Evolutionary conservation across 2,888 invertebrate genomes (phyloP).

Genomic region (Mythimna pallens): DNA sequence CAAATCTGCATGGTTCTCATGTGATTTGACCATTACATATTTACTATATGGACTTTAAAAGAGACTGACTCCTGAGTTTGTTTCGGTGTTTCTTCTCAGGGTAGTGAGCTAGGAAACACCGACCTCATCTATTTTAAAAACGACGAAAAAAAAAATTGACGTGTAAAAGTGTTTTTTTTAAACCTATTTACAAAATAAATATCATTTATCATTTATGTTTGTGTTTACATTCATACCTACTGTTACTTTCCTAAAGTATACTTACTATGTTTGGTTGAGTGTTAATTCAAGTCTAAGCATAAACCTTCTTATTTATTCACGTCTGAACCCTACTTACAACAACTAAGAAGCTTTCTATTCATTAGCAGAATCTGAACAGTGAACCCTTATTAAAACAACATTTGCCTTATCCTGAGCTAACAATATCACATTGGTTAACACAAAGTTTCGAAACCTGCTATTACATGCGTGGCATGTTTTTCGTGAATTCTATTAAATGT

Average conservation of each 20-base stretch:
- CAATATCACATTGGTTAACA: conserved; percentile 1
- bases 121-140: too few relatives aligned
- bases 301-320: conserved; percentile 36
- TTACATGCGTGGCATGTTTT: neutral
- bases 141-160: too few relatives aligned
- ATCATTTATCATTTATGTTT: too few relatives aligned
- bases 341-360: conserved; percentile 36
- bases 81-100: too few relatives aligned
- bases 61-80: too few relatives aligned
- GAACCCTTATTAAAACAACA: conserved; percentile 26
- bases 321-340: conserved; percentile 4
- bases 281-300: neutral
- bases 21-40: too few relatives aligned
- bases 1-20: too few relatives aligned
- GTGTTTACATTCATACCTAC: neutral
- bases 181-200: too few relatives aligned
- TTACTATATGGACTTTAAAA: too few relatives aligned
- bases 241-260: neutral
- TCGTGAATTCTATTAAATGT: conserved; percentile 1
- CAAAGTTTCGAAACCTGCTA: neutral
- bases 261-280: conserved; percentile 8
- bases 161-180: too few relatives aligned
- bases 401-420: conserved; percentile 15
- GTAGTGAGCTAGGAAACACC: too few relatives aligned
- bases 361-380: conserved; percentile 34